Percentiles rank a stretch among this genome's conserved stretches.
Conservation (phyloP, 2,888 invertebrate species). For the Drosophila niveifrons region DNA sequence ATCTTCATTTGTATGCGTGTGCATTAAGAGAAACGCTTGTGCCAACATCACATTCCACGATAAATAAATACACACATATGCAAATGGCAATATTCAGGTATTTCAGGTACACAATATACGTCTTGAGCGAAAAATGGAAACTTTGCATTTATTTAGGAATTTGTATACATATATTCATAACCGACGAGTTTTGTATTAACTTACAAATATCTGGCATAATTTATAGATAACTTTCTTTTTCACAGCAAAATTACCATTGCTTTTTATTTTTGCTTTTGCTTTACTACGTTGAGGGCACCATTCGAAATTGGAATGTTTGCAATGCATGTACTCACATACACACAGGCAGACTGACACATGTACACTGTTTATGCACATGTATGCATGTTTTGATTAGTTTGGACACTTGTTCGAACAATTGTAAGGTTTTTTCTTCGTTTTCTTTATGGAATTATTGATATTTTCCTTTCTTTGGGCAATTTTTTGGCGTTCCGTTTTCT, state of each 20-base stretch:
- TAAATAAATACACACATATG: slow-evolving; percentile 24
- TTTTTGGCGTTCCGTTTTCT: slow-evolving; percentile 44
- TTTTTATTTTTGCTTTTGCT: slow-evolving; percentile 22
- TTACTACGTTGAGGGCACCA: slow-evolving; percentile 19
- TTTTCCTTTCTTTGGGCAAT: slow-evolving; percentile 26
- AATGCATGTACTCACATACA: slow-evolving; percentile 14
- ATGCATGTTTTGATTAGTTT: slow-evolving; percentile 22
- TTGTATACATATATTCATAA: slow-evolving; percentile 1
- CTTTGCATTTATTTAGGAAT: slow-evolving; percentile 3
- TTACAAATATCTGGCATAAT: slow-evolving; percentile 27
- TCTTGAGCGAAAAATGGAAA: slow-evolving; percentile 4
- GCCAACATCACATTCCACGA: slow-evolving; percentile 29
- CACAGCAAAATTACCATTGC: slow-evolving; percentile 43
- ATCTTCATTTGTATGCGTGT: not conserved
- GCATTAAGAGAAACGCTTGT: slow-evolving; percentile 25
- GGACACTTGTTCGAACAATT: slow-evolving; percentile 9
- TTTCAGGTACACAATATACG: slow-evolving; percentile 27
- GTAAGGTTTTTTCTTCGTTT: not conserved
- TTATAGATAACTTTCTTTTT: slow-evolving; percentile 55
- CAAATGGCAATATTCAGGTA: slow-evolving; percentile 21
- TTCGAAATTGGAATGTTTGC: slow-evolving; percentile 23
- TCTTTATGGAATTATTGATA: slow-evolving; percentile 2
- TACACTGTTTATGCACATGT: slow-evolving; percentile 2
- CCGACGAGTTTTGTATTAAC: slow-evolving; percentile 10
- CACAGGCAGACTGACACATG: slow-evolving; percentile 1